phyloP scores from a whole-genome alignment of 2,888 invertebrate genomes.

The Anthophora plumipes region DNA sequence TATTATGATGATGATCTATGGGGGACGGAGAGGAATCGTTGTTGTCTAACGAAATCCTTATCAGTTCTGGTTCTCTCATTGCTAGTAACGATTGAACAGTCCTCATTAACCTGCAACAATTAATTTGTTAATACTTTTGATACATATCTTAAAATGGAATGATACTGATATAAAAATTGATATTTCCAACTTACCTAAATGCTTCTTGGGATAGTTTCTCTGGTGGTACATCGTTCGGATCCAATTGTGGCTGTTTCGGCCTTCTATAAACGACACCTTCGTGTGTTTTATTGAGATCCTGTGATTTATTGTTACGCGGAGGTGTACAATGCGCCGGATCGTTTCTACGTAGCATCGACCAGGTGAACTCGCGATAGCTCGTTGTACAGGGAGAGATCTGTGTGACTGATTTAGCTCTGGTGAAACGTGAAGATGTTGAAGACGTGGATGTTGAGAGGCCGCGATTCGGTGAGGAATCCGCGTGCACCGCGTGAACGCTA shows the following conservation, averaged over 20 bases:
- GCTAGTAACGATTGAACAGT: conserved; percentile 88
- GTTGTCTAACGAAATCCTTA: conserved; percentile 76
- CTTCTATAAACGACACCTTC: conserved; percentile 81
- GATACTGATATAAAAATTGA: no score
- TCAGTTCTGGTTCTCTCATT: conserved; percentile 88
- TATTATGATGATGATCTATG: conserved; percentile 44
- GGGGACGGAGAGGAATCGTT: conserved; percentile 70
- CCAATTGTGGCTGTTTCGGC: conserved; percentile 81
- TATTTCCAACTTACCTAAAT: conserved; percentile 83
- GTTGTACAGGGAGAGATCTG: conserved; percentile 83
- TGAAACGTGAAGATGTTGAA: conserved; percentile 77
- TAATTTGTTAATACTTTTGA: background rate
- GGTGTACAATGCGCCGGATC: conserved; percentile 75
- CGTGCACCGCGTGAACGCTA: conserved; percentile 85
- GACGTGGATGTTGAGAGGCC: conserved; percentile 55
- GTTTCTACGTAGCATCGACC: conserved; percentile 85
- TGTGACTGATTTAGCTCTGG: conserved; percentile 84
- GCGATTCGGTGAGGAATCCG: conserved; percentile 71
- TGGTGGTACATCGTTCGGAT: conserved; percentile 86
- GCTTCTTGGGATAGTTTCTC: conserved; percentile 89
- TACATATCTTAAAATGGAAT: no score
- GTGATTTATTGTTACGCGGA: conserved; percentile 74
- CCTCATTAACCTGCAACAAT: conserved; percentile 85
- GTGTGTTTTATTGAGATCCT: conserved; percentile 73
- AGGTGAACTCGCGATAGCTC: conserved; percentile 86